A percentile compares a stretch with the other conserved stretches of the same genome.
These are phyloP conservation scores for Poecilobothrus nobilitatus DNA, from an alignment of 2,888 invertebrate species.

Conservation along the genomic window DNA sequence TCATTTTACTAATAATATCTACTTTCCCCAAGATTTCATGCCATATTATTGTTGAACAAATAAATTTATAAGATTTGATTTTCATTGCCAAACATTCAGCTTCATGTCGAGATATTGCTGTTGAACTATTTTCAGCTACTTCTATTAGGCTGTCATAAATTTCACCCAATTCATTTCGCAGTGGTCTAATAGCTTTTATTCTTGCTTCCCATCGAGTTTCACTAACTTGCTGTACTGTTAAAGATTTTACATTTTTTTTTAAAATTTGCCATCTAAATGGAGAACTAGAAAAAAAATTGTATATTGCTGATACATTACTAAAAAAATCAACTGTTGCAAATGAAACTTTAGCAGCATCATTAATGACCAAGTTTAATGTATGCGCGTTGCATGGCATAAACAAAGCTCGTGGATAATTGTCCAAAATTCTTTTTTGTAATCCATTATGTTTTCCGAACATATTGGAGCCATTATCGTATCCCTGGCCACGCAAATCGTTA, in stretches of 20 bases:
- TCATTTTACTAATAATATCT: slow-evolving; percentile 7
- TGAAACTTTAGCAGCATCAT: slow-evolving; percentile 12
- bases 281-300: slow-evolving; percentile 14
- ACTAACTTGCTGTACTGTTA: slow-evolving; percentile 10
- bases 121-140: slow-evolving; percentile 3
- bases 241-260: background rate
- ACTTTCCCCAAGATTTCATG: slow-evolving; percentile 9
- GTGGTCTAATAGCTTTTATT: slow-evolving; percentile 12
- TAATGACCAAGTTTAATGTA: slow-evolving; percentile 11
- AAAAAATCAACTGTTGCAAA: slow-evolving; percentile 10
- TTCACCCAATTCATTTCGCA: slow-evolving; percentile 5
- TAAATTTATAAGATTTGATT: slow-evolving; percentile 12
- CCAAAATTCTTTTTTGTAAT: slow-evolving; percentile 10
- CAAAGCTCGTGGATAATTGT: slow-evolving; percentile 8
- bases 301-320: slow-evolving; percentile 16
- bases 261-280: slow-evolving; percentile 9
- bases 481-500: slow-evolving; percentile 1
- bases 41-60: slow-evolving; percentile 9
- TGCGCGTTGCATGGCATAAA: slow-evolving; percentile 9
- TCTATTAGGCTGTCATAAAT: slow-evolving; percentile 13
- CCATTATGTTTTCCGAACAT: slow-evolving; percentile 14
- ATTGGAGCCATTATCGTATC: slow-evolving; percentile 10
- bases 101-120: slow-evolving; percentile 6
- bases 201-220: slow-evolving; percentile 16
- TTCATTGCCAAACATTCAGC: slow-evolving; percentile 8